Conservation (phyloP, 2,888 invertebrate species). For the Lepidochitona cinerea region DNA sequence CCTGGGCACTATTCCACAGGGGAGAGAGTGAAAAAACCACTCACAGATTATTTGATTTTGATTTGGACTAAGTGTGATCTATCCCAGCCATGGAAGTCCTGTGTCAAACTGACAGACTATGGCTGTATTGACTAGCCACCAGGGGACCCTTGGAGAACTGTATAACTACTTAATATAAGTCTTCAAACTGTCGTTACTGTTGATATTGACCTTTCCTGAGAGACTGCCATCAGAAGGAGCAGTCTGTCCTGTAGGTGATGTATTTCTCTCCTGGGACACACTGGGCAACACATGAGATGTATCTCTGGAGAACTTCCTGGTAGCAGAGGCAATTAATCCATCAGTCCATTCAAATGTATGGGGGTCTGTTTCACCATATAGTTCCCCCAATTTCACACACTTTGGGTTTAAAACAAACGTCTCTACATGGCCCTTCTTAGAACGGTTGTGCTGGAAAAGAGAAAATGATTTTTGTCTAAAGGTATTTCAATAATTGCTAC, state of each 20-base stretch:
- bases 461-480: no score
- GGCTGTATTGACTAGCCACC: no score
- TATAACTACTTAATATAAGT: no score
- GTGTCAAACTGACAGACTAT: no score
- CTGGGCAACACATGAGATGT: slow-evolving; percentile 10
- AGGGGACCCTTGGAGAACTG: no score
- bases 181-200: no score
- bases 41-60: no score
- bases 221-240: neutral
- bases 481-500: no score
- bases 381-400: slow-evolving; percentile 67
- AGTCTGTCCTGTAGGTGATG: neutral
- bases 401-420: slow-evolving; percentile 69
- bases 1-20: no score
- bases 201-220: neutral
- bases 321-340: slow-evolving; percentile 68
- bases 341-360: slow-evolving; percentile 71
- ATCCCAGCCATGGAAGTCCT: no score
- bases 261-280: neutral
- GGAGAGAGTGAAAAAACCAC: no score
- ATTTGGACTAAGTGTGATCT: no score
- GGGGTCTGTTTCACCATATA: slow-evolving; percentile 69
- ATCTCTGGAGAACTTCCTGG: slow-evolving; percentile 61
- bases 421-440: slow-evolving; percentile 68
- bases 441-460: slow-evolving; percentile 44